A percentile compares a stretch with the other conserved stretches of the same genome.
These are phyloP conservation scores for Geotrypetes seraphini DNA, from an alignment of 2,797 vertebrate species.

Conservation along the genomic window DNA sequence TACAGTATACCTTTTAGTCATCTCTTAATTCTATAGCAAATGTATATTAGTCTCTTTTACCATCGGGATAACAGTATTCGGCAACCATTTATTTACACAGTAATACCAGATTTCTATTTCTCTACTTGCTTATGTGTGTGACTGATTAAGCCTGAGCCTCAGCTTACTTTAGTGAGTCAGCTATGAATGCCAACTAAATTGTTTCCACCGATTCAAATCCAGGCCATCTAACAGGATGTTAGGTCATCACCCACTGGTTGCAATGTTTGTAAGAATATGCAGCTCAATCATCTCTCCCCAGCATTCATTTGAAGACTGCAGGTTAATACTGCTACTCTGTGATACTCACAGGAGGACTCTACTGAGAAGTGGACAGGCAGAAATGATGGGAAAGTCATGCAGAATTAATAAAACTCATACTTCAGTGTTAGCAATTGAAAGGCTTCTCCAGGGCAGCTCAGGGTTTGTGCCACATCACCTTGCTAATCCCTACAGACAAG, in stretches of 20 bases:
- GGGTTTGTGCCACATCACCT: background rate
- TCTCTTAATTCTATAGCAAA: too few relatives aligned
- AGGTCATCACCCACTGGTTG: slow-evolving; percentile 28
- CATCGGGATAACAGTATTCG: too few relatives aligned
- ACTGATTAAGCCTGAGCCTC: slow-evolving; percentile 19
- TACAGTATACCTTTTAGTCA: too few relatives aligned
- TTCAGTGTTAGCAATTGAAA: too few relatives aligned
- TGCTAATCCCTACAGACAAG: background rate
- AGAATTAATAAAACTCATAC: slow-evolving; percentile 31
- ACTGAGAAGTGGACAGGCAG: background rate
- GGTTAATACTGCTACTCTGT: slow-evolving; percentile 40
- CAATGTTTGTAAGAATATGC: slow-evolving; percentile 27
- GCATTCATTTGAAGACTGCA: slow-evolving; percentile 33
- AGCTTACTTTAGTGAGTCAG: slow-evolving; percentile 17
- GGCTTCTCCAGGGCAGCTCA: slow-evolving; percentile 10
- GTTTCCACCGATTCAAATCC: slow-evolving; percentile 20
- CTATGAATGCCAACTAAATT: slow-evolving; percentile 26
- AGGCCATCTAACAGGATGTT: slow-evolving; percentile 18
- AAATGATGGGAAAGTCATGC: slow-evolving; percentile 8
- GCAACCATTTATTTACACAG: too few relatives aligned
- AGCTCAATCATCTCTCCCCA: slow-evolving; percentile 38
- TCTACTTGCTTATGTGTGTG: background rate
- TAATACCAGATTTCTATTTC: background rate
- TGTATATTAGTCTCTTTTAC: too few relatives aligned
- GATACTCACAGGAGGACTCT: slow-evolving; percentile 21